phyloP scores from a whole-genome alignment of 2,888 invertebrate species.

The Corythucha ciliata region DNA sequence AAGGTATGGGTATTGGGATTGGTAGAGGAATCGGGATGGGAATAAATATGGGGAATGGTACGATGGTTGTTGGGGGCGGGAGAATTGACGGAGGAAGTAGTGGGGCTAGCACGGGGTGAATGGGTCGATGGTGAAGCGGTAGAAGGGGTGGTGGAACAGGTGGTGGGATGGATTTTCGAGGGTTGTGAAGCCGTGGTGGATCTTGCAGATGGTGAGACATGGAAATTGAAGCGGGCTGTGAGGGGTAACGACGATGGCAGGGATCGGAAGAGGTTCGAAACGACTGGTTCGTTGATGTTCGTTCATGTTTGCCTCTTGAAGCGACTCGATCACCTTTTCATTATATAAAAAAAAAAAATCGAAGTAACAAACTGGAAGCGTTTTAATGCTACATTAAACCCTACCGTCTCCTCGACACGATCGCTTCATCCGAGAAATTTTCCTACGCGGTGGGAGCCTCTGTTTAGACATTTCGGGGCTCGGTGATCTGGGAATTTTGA shows the following conservation, averaged over 20 bases:
- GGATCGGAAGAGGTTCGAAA: too few species aligned
- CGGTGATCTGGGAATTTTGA: conserved; percentile 26
- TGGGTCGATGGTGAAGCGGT: conserved; percentile 31
- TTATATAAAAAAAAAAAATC: conserved; percentile 1
- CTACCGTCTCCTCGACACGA: too few species aligned
- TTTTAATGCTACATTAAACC: too few species aligned
- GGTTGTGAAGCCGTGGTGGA: conserved; percentile 9
- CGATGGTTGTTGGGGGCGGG: conserved; percentile 71
- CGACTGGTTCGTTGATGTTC: too few species aligned
- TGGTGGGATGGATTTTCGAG: too few species aligned
- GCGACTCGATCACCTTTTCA: not conserved
- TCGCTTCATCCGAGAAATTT: conserved; percentile 5
- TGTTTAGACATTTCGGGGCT: conserved; percentile 12
- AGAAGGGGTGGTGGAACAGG: conserved; percentile 31
- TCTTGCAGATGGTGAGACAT: conserved; percentile 3
- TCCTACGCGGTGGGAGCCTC: conserved; percentile 9
- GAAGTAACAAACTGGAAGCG: too few species aligned
- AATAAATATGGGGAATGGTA: conserved; percentile 67
- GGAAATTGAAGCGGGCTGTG: conserved; percentile 30
- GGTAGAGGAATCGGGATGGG: conserved; percentile 75
- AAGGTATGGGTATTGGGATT: conserved; percentile 61
- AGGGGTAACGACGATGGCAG: too few species aligned
- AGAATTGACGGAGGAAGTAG: conserved; percentile 38
- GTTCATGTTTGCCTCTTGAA: too few species aligned
- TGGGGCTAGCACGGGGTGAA: conserved; percentile 33